These are phyloP conservation scores for Heterotis niloticus DNA, from an alignment of 2,113 vertebrate species.

Conservation along the genomic window DNA sequence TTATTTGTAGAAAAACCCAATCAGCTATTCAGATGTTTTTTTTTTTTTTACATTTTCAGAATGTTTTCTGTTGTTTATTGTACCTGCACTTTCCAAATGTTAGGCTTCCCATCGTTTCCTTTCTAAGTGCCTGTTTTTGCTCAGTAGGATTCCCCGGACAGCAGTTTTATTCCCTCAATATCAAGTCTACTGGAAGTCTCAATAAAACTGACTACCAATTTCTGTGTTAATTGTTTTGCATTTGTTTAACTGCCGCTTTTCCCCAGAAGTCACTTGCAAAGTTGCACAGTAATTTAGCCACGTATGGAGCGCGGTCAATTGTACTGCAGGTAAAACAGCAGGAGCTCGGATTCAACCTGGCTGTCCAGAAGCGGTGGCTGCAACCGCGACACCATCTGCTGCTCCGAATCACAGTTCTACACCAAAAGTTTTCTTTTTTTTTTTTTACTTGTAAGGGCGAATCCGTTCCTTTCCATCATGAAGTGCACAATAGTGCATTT, in stretches of 20 bases:
- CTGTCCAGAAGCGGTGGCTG: too few species aligned
- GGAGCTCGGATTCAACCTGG: too few species aligned
- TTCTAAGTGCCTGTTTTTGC: constrained; percentile 56
- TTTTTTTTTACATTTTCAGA: constrained; percentile 71
- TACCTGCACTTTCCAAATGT: constrained; percentile 76
- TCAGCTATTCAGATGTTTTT: constrained; percentile 57
- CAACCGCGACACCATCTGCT: too few species aligned
- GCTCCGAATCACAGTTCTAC: too few species aligned
- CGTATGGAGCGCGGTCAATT: too few species aligned
- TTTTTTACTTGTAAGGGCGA: too few species aligned
- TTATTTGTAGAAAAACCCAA: constrained; percentile 51
- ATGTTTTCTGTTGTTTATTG: constrained; percentile 71
- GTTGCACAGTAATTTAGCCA: too few species aligned
- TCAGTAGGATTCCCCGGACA: constrained; percentile 73
- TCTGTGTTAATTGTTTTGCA: constrained; percentile 39
- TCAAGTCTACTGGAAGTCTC: constrained; percentile 89
- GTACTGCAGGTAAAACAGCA: too few species aligned
- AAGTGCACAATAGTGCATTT: too few species aligned
- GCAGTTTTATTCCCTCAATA: constrained; percentile 92
- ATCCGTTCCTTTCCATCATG: too few species aligned
- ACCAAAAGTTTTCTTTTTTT: too few species aligned
- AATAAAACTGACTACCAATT: constrained; percentile 85
- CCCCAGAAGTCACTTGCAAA: not conserved
- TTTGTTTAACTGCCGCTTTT: too few species aligned
- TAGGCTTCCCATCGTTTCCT: constrained; percentile 43